Conservation (phyloP, 2,888 invertebrate species). For the Copidosoma aretas region DNA sequence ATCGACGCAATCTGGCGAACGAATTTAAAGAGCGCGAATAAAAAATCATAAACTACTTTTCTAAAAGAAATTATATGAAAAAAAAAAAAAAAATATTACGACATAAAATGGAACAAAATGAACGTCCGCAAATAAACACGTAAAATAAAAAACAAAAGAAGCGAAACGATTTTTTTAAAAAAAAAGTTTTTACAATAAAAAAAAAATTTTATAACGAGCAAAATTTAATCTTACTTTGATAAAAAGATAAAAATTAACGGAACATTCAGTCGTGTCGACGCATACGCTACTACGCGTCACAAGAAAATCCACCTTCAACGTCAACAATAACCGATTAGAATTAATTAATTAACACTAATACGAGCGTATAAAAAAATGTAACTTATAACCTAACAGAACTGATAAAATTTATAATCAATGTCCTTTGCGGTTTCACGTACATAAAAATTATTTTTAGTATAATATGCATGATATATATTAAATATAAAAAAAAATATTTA, state of each 20-base stretch:
- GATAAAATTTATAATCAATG: slow-evolving; percentile 36
- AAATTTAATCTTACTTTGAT: slow-evolving; percentile 24
- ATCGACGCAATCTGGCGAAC: slow-evolving; percentile 40
- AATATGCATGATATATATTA: slow-evolving; percentile 45
- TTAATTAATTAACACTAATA: slow-evolving; percentile 44
- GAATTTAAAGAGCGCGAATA: slow-evolving; percentile 42
- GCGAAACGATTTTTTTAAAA: slow-evolving; percentile 45
- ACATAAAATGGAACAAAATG: slow-evolving; percentile 43
- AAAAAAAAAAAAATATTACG: slow-evolving; percentile 13
- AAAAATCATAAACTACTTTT: slow-evolving; percentile 33
- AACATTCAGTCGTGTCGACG: slow-evolving; percentile 54
- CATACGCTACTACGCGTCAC: slow-evolving; percentile 41
- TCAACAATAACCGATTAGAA: slow-evolving; percentile 54
- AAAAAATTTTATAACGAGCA: not conserved
- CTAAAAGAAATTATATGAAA: slow-evolving; percentile 11
- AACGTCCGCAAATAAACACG: slow-evolving; percentile 42
- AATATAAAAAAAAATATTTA: slow-evolving; percentile 55
- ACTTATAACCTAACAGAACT: slow-evolving; percentile 48
- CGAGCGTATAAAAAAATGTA: slow-evolving; percentile 46
- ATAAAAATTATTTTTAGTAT: slow-evolving; percentile 50
- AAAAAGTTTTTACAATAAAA: slow-evolving; percentile 49
- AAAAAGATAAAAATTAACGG: slow-evolving; percentile 45
- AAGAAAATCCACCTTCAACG: slow-evolving; percentile 50
- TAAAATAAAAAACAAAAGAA: slow-evolving; percentile 42
- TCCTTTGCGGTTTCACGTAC: slow-evolving; percentile 46